These are phyloP conservation scores for Byasa hedistus DNA, from an alignment of 2,888 invertebrate genomes.

Conservation along the genomic window DNA sequence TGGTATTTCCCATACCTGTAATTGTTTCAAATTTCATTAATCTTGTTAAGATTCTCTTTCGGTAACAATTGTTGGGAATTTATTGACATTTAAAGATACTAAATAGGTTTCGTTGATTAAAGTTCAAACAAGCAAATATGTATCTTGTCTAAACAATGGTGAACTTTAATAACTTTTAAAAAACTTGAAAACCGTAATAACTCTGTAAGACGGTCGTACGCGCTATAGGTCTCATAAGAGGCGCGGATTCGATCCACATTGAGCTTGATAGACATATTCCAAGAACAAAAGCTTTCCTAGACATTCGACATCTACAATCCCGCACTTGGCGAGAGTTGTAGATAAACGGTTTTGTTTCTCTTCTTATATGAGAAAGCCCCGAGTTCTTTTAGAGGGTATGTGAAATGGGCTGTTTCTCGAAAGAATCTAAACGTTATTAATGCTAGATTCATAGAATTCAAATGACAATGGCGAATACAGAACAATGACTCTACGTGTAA, in stretches of 20 bases:
- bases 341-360: no score
- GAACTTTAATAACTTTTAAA: neutral
- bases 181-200: no score
- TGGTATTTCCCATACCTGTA: no score
- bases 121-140: neutral
- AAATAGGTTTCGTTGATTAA: neutral
- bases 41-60: neutral
- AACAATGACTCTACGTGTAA: neutral
- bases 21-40: neutral
- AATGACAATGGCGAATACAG: neutral
- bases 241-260: no score
- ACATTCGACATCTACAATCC: no score
- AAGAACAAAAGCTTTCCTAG: no score
- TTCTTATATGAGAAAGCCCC: no score
- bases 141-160: neutral
- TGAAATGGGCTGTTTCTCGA: neutral
- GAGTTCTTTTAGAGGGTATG: no score
- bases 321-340: no score
- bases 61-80: neutral
- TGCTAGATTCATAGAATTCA: neutral
- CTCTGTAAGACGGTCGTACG: no score
- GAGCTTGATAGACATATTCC: no score
- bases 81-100: neutral
- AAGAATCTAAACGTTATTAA: neutral
- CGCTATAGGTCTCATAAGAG: no score